Evolutionary conservation across 2,888 invertebrate species (phyloP).

Genomic region (Hirtodrosophila trivittata): DNA sequence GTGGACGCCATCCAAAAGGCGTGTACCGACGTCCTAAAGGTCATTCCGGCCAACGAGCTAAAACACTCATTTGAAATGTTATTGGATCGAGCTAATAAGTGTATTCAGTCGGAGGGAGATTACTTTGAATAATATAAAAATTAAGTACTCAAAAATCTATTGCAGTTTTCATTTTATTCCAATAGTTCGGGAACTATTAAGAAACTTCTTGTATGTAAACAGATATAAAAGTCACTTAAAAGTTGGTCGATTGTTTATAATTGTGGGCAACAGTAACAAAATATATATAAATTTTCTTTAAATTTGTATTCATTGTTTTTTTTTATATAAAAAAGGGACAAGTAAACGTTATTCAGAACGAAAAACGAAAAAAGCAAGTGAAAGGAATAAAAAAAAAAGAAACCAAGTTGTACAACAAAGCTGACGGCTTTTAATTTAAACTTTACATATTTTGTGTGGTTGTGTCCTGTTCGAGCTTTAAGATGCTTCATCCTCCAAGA

Average conservation of each 20-base stretch:
- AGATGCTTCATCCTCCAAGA: conserved; percentile 91
- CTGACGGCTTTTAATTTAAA: conserved; percentile 46
- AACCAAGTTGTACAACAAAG: conserved; percentile 33
- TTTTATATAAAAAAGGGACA: conserved; percentile 22
- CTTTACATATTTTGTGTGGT: conserved; percentile 20
- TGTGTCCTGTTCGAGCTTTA: conserved; percentile 29
- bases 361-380: conserved; percentile 30
- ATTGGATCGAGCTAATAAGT: no score
- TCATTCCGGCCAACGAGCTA: no score
- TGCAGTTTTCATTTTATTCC: no score
- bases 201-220: no score
- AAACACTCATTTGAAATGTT: no score
- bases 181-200: no score
- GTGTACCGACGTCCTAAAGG: no score
- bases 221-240: conserved; percentile 56
- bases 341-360: conserved; percentile 25
- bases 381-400: conserved; percentile 34
- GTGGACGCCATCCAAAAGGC: no score
- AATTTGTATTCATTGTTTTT: no score
- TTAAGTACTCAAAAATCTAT: no score
- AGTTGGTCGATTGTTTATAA: conserved; percentile 49
- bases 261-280: conserved; percentile 64
- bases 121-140: no score
- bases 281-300: conserved; percentile 15
- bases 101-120: no score